Evolutionary conservation across 2,797 vertebrate genomes (phyloP), one percentile per base, ranked within the genome.

Genomic region (Mus caroli): DNA sequence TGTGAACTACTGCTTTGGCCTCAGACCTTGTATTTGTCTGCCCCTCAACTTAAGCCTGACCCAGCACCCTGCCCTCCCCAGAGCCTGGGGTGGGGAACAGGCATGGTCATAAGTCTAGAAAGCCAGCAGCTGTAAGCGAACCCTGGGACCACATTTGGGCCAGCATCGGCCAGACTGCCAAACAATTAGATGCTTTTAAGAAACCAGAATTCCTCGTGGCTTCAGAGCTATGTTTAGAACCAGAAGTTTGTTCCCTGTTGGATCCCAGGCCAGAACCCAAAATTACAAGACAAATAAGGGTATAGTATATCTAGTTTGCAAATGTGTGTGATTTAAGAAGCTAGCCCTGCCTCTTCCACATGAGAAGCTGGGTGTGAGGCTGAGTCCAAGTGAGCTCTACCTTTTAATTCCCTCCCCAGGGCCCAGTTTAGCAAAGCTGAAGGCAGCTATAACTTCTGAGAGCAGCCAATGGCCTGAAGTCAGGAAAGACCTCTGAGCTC

Each of bases 191-290:
- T 83, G 88, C 83, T 94, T 95, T 93, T 77, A 56, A 92, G 91
- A 96, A 94, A 86, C 67, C 82, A 96, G 75, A 94, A 75, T 91
- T 76, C 75, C 85, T 95, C 50, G 43, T 88, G 83, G 77, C 85
- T 80, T 96, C 90, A 82, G 78, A 78, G 71, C 94, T 97, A 43
- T 96, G 90, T 96, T 98, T 95, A 96, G 94, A 96, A 95, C 67
- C 92, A 87, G 79, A 95, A 96, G 88, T 90, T 96, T 96, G 84
- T 91, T 96, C 82, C 96, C 91, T 85, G 58, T 80, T 94, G 89
- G 90, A 94, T 96, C 94, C 88, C 17, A 83, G 85, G 56, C 73
- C 8, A 11, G 96, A 94, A 92, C 90, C 90, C 90, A 80, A 95
- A 96, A 97, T 93, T 95, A 96, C 2, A 90, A 92, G 85, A 92